phyloP scores from a whole-genome alignment of 2,113 vertebrate species.

The Nycticorax nycticorax region DNA sequence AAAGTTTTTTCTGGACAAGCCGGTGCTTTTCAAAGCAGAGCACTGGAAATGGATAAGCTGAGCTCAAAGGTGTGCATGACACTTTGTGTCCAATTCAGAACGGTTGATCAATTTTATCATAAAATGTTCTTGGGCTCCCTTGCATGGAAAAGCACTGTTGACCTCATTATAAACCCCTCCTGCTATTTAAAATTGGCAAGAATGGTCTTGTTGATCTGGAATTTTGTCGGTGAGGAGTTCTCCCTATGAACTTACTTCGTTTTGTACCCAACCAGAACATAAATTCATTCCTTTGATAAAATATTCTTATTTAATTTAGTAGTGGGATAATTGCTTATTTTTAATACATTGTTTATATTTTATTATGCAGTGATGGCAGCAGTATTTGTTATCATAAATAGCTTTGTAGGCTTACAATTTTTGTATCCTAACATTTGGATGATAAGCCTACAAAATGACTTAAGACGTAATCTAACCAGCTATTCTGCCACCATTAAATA shows the following conservation, averaged over 20 bases:
- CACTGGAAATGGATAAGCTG: background rate
- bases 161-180: constrained; percentile 2
- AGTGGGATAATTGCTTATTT: constrained; percentile 22
- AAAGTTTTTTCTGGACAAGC: background rate
- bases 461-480: constrained; percentile 55
- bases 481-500: constrained; percentile 62
- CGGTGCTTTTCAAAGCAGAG: background rate
- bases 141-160: background rate
- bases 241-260: background rate
- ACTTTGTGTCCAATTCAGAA: background rate
- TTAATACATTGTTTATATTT: constrained; percentile 57
- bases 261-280: background rate
- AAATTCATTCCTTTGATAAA: constrained; percentile 31
- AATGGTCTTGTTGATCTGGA: background rate
- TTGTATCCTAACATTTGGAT: constrained; percentile 39
- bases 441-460: constrained; percentile 34
- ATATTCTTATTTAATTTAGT: constrained; percentile 17
- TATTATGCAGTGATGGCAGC: constrained; percentile 62
- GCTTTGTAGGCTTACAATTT: constrained; percentile 52
- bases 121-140: background rate
- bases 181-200: background rate
- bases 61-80: background rate
- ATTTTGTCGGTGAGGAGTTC: background rate
- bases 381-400: constrained; percentile 45
- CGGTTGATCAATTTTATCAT: background rate